A percentile compares a stretch with the other conserved stretches of the same genome.
Conservation (phyloP, 2,113 vertebrate genomes). For the Formicarius rufipectus region DNA sequence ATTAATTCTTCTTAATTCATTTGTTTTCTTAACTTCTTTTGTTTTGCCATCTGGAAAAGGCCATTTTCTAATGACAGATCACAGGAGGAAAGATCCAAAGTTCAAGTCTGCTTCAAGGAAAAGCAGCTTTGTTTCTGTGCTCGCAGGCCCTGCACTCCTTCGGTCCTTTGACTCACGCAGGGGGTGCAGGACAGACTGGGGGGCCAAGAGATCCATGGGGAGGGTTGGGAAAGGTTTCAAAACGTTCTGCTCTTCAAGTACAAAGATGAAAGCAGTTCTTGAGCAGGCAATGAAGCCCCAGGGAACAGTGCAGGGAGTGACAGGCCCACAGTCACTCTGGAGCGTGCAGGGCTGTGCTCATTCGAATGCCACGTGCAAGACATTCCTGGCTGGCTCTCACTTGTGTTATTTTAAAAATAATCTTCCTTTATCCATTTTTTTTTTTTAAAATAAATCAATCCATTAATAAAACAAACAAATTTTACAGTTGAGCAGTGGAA, state of each 20-base stretch:
- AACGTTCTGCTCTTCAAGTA: background rate
- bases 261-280: background rate
- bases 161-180: background rate
- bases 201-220: background rate
- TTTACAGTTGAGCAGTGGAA: background rate
- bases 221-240: background rate
- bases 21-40: constrained; percentile 54
- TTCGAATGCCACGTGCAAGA: rapidly evolving
- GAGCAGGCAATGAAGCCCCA: background rate
- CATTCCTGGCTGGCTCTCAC: background rate
- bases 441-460: background rate
- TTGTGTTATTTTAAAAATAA: background rate
- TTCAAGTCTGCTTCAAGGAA: background rate
- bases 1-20: constrained; percentile 45
- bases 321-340: background rate
- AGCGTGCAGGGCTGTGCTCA: background rate
- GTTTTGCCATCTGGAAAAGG: constrained; percentile 46
- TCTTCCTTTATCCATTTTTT: background rate
- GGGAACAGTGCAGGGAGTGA: background rate
- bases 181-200: background rate
- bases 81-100: constrained; percentile 5
- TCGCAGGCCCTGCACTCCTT: rapidly evolving
- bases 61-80: constrained; percentile 24
- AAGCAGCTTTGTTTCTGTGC: background rate
- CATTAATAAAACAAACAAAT: background rate